Evolutionary conservation across 1,140 invertebrate species (phyloP), one percentile per base, ranked within the genome.

Genomic region (Limonius californicus): DNA sequence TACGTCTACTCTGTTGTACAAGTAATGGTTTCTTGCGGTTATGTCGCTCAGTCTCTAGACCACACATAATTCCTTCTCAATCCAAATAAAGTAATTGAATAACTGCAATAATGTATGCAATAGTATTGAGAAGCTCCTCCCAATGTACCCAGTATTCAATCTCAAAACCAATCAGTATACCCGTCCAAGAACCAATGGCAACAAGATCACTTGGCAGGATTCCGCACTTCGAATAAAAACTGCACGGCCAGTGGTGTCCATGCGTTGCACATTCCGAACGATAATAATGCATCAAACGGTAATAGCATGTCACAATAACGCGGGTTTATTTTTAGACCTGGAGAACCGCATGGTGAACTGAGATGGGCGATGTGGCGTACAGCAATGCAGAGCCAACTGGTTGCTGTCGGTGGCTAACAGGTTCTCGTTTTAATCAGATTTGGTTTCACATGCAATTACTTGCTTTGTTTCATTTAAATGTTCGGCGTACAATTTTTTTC

Each of bases 381-480:
- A 50, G 7, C 20, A 2, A n/a, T 11, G 35, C 35, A 19, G 19
- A 18, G 14, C 15, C 19, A 50, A 18, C 45, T 50, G 45, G 16
- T 19, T 50, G 16, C 15, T 50, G 45, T 18, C 45, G 35, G 35
- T 50, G 20, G 16, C 20, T 50, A 50, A 50, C 45, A 50, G 45
- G 45, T 50, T 50, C 45, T 50, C 45, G 45, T 50, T 50, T 50
- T 50, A 50, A 50, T 50, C 45, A 19, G 45, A 50, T 50, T 50
- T 50, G 14, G 16, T 50, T 50, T 50, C 20, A 50, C 45, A 50
- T 50, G 45, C 45, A 50, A 50, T 50, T 50, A 50, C 45, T 39
- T 39, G 35, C 35, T 39, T 39, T 39, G 35, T 39, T 39, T 14
- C 35, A 39, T 39, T 39, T 39, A 39, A 39, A 39, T 39, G 35